Evolutionary conservation across 64 coral and sea anemone species (phyloP).

Genomic region (Stichodactyla helianthus): DNA sequence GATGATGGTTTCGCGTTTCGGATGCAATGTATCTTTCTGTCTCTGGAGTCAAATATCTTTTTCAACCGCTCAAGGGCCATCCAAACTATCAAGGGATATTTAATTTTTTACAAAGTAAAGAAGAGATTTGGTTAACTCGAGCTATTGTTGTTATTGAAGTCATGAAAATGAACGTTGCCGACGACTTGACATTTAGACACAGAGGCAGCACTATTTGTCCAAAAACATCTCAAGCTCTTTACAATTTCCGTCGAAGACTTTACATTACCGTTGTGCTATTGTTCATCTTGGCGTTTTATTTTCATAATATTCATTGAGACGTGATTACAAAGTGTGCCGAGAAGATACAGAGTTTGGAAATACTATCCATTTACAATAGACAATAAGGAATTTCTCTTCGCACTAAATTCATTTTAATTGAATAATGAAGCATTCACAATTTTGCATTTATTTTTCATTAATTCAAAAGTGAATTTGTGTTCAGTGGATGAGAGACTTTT

Average conservation of each 20-base stretch:
- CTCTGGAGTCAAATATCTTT: not conserved
- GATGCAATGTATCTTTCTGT: not conserved
- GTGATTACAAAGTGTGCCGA: not conserved
- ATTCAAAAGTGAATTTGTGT: not conserved
- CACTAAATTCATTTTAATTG: conserved; percentile 7
- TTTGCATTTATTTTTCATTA: not conserved
- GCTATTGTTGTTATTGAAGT: not conserved
- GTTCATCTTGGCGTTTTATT: not conserved
- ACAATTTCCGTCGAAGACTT: conserved; percentile 14
- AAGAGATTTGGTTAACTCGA: conserved; percentile 9
- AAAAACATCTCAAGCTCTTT: conserved; percentile 7
- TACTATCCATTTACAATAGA: not conserved
- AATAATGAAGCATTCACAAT: not conserved
- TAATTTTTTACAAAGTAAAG: not conserved
- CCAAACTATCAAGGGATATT: not conserved
- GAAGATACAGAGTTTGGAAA: not conserved
- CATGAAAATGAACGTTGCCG: not conserved
- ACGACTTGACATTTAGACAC: not conserved
- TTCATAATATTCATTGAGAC: not conserved
- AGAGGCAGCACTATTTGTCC: not conserved
- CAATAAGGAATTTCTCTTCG: not conserved
- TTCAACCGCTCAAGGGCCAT: not conserved
- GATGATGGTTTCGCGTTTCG: not conserved
- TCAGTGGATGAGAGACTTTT: not conserved
- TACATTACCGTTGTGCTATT: not conserved